Base-by-base conservation (phyloP, 2,888 invertebrate genomes). In the Hanleya hanleyi region DNA sequence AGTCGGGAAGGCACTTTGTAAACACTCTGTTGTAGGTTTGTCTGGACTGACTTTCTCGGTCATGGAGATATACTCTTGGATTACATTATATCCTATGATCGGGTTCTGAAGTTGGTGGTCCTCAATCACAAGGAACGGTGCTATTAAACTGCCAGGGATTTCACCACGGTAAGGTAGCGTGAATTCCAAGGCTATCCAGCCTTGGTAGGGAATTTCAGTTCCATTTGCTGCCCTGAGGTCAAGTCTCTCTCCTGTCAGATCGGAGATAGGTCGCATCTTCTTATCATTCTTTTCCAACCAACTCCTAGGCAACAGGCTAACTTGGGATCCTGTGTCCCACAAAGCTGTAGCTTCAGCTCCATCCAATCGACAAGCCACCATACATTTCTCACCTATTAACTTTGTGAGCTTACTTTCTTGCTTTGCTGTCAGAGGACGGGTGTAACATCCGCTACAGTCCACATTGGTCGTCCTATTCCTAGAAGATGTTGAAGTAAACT, bases 51-150 rank as follows among this genome's bases (percentile, higher is more conserved):
- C 36, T 29, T 64, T 64, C 37, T 64, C 64, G 18, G 35, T 18
- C 64, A 64, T 32, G n/a, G 64, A 64, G 29, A 64, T 26, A 64
- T 64, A 37, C 50, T 68, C 68, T 36, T 68, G 33, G 29, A 68
- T 68, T 22, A 68, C 50, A 50, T 50, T 68, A 35, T 50, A 68
- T 12, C 68, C 68, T n/a, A 68, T 68, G n/a, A 68, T 68, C n/a
- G 68, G 68, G 33, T 50, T 26, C 3, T 51, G n/a, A 9, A 68
- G 15, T 26, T 47, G 12, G 7, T 67, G 33, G n/a, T 47, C 47
- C n/a, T 47, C 47, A 50, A 33, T 35, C 26, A 68, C 51, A 12
- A 50, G 32, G 50, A 68, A 47, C 6, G 50, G 51, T n/a, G 50
- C 50, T 26, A 26, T n/a, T 33, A 29, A n/a, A 18, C 68, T 22